phyloP scores from a whole-genome alignment of 2,797 vertebrate genomes.

The Ara ararauna region DNA sequence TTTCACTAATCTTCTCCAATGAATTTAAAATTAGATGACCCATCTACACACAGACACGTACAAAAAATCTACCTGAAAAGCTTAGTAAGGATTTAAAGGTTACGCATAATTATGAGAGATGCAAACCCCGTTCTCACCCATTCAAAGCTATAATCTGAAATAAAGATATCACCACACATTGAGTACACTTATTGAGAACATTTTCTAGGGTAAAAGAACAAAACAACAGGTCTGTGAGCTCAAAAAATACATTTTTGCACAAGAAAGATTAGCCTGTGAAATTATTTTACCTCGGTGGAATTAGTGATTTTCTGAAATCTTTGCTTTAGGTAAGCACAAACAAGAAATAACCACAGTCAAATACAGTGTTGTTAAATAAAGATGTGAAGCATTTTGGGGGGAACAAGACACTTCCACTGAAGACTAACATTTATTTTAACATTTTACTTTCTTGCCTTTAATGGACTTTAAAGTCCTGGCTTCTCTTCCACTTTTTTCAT shows the following conservation, averaged over 20 bases:
- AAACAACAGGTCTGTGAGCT: constrained; percentile 44
- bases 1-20: neutral
- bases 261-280: neutral
- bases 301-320: neutral
- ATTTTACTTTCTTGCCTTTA: neutral
- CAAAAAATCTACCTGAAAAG: neutral
- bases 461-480: neutral
- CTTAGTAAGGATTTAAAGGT: neutral
- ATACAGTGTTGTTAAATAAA: neutral
- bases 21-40: neutral
- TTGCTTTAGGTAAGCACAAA: neutral
- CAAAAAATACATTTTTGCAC: neutral
- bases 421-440: neutral
- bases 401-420: neutral
- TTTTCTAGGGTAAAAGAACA: neutral
- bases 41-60: neutral
- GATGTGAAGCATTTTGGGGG: neutral
- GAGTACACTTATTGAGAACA: neutral
- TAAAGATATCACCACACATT: neutral
- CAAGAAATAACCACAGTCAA: neutral
- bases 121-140: neutral
- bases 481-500: neutral
- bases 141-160: neutral
- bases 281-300: neutral
- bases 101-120: neutral